A percentile compares a stretch with the other conserved stretches of the same genome.
Conservation (phyloP, 2,888 invertebrate genomes). For the Leptogaster cylindrica region DNA sequence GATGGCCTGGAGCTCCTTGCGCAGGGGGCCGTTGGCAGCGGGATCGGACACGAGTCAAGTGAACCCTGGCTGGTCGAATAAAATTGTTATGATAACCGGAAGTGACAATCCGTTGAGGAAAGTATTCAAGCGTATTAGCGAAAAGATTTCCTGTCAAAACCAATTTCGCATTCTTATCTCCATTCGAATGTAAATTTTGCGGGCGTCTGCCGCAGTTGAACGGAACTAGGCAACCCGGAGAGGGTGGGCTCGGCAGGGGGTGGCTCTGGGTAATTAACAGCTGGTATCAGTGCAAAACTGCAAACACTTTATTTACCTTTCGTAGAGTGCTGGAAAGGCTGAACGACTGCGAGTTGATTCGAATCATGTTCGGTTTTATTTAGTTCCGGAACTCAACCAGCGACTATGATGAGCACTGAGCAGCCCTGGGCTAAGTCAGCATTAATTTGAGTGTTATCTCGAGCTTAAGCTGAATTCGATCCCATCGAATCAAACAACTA, state of each 20-base stretch:
- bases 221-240: too few species aligned
- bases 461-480: conserved; percentile 29
- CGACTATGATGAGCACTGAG: not conserved
- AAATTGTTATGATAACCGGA: not conserved
- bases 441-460: not conserved
- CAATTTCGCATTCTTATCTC: not conserved
- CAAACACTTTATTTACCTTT: conserved; percentile 50
- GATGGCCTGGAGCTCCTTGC: too few species aligned
- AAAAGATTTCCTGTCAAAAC: not conserved
- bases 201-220: too few species aligned
- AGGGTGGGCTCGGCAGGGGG: too few species aligned
- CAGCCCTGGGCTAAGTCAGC: not conserved
- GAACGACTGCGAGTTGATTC: conserved; percentile 51
- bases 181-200: not conserved
- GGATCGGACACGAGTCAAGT: too few species aligned
- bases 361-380: conserved; percentile 47
- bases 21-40: too few species aligned
- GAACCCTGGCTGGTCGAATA: too few species aligned
- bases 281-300: too few species aligned
- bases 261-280: too few species aligned
- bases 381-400: conserved; percentile 22
- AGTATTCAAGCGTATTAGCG: not conserved
- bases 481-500: conserved; percentile 23
- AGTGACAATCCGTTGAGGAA: too few species aligned
- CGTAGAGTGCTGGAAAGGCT: conserved; percentile 49